These are phyloP conservation scores for Leuciscus waleckii DNA, from an alignment of 2,797 vertebrate species.

Conservation along the genomic window DNA sequence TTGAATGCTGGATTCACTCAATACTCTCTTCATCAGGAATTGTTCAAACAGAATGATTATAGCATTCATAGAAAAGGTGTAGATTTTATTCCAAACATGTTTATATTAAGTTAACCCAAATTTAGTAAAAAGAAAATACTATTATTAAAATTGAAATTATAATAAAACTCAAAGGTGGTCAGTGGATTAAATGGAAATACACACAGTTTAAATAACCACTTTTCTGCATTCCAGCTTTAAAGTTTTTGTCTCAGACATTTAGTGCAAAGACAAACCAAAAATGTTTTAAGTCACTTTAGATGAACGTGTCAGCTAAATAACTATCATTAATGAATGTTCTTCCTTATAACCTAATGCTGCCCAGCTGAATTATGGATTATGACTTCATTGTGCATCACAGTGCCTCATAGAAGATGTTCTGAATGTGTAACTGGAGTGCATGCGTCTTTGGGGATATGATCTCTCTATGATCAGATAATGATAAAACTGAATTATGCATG, in stretches of 20 bases:
- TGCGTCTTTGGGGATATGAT: conserved; percentile 30
- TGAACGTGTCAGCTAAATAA: conserved; percentile 31
- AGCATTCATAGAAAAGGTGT: neutral
- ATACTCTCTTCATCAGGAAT: neutral
- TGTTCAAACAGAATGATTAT: neutral
- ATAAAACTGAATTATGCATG: conserved; percentile 51
- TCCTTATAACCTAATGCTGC: neutral
- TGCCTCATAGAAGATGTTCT: neutral
- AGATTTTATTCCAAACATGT: neutral
- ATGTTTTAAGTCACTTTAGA: conserved; percentile 40
- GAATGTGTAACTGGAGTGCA: conserved; percentile 12
- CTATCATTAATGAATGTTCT: neutral
- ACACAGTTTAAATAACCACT: neutral
- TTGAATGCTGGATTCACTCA: neutral
- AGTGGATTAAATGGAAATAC: neutral
- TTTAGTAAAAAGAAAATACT: neutral
- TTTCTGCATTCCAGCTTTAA: neutral
- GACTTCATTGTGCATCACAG: neutral
- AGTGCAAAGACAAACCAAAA: neutral
- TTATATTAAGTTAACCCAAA: neutral
- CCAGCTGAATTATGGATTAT: neutral
- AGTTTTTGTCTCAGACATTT: neutral
- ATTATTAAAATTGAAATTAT: neutral
- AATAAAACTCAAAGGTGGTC: conserved; percentile 7
- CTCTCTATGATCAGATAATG: conserved; percentile 47